Evolutionary conservation across 2,797 vertebrate genomes (phyloP).

Genomic region (Bradypodion ventrale): DNA sequence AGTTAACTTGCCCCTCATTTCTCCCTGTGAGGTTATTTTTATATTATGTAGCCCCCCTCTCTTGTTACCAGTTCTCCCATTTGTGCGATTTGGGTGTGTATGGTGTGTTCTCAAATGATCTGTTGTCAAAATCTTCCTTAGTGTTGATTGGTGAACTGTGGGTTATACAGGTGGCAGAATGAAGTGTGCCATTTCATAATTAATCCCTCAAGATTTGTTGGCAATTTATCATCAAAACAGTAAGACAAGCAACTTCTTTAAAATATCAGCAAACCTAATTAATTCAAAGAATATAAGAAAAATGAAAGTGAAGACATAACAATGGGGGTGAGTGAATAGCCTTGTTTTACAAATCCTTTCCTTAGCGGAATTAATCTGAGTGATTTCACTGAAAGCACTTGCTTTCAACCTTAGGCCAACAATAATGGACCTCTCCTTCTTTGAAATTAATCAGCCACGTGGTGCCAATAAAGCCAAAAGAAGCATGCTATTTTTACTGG

Average conservation of each 20-base stretch:
- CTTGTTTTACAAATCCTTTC: conserved; percentile 20
- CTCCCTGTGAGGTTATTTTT: conserved; percentile 49
- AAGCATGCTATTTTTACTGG: conserved; percentile 41
- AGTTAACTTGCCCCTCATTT: conserved; percentile 55
- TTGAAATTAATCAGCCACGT: conserved; percentile 49
- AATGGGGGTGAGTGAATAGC: neutral
- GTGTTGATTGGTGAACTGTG: conserved; percentile 66
- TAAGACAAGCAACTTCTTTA: conserved; percentile 66
- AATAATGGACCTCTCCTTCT: conserved; percentile 46
- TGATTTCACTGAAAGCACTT: conserved; percentile 63
- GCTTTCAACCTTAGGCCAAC: conserved; percentile 45
- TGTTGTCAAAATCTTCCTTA: conserved; percentile 56
- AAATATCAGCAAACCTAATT: conserved; percentile 62
- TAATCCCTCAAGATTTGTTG: conserved; percentile 74
- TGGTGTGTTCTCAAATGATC: conserved; percentile 54
- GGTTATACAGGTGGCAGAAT: conserved; percentile 75
- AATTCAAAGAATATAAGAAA: conserved; percentile 41
- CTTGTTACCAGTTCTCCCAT: conserved; percentile 24
- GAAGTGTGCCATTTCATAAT: conserved; percentile 74
- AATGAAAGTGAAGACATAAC: conserved; percentile 9
- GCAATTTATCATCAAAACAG: conserved; percentile 78
- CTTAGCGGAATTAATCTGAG: conserved; percentile 46
- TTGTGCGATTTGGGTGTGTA: conserved; percentile 47
- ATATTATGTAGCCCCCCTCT: conserved; percentile 43
- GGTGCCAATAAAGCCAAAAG: conserved; percentile 48